phyloP scores from a whole-genome alignment of 2,888 invertebrate genomes.

The Myopa tessellatipennis region DNA sequence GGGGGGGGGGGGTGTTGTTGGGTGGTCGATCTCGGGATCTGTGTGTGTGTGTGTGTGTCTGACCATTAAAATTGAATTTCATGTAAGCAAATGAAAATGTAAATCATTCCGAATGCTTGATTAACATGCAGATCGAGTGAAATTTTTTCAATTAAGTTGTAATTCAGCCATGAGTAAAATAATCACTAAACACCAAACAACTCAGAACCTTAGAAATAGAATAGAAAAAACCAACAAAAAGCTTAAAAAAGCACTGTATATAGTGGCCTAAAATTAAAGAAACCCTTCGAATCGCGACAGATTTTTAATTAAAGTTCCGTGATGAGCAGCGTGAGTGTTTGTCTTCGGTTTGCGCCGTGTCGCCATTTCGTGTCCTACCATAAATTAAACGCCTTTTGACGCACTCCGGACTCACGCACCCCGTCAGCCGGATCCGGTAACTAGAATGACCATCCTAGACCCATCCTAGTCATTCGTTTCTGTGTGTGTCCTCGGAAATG shows the following conservation, averaged over 20 bases:
- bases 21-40: background rate
- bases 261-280: background rate
- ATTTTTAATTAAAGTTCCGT: slow-evolving; percentile 21
- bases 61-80: slow-evolving; percentile 35
- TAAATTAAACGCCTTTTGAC: slow-evolving; percentile 32
- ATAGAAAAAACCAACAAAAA: background rate
- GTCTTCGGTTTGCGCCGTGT: background rate
- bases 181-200: background rate
- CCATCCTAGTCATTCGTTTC: background rate
- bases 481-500: slow-evolving; percentile 13
- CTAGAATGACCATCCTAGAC: slow-evolving; percentile 23
- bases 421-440: background rate
- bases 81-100: slow-evolving; percentile 32
- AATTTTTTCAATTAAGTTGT: slow-evolving; percentile 37
- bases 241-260: background rate
- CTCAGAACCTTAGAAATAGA: background rate
- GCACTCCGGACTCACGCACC: background rate
- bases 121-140: slow-evolving; percentile 27
- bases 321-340: background rate
- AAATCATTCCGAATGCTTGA: slow-evolving; percentile 31
- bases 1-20: background rate
- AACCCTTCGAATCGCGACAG: background rate
- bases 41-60: background rate
- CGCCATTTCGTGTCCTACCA: slow-evolving; percentile 6
- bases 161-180: background rate